Evolutionary conservation across 1,140 invertebrate species (phyloP).

Genomic region (Branchinecta lindahli): DNA sequence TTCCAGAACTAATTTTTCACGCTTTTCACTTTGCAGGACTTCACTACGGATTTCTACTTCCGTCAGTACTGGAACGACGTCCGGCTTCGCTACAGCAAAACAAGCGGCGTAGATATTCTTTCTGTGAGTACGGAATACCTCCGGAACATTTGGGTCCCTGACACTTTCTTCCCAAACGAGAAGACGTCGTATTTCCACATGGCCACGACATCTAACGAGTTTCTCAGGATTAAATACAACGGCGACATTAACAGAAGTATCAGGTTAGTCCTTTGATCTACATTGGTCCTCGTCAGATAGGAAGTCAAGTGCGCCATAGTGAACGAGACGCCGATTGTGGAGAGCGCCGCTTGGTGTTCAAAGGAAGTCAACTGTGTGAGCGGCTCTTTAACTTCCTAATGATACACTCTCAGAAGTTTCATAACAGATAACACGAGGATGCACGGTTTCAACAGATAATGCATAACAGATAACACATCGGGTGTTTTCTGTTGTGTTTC

Average conservation of each 20-base stretch:
- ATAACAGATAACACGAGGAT: too few relatives aligned
- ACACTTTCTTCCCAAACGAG: conserved; percentile 96
- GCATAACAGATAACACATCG: too few relatives aligned
- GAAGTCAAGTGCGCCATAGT: too few relatives aligned
- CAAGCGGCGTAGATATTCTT: conserved; percentile 68
- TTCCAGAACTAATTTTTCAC: background rate
- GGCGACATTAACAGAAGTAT: conserved; percentile 88
- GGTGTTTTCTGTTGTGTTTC: too few relatives aligned
- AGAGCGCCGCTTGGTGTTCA: too few relatives aligned
- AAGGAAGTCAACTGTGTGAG: too few relatives aligned
- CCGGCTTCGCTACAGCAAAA: conserved; percentile 71
- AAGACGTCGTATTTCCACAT: conserved; percentile 97
- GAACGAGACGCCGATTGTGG: too few relatives aligned
- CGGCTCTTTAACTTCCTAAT: too few relatives aligned
- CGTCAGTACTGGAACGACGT: conserved; percentile 96
- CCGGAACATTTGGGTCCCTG: conserved; percentile 94
- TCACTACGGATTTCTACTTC: conserved; percentile 97
- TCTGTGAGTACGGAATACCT: conserved; percentile 87
- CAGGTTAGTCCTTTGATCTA: conserved; percentile 47
- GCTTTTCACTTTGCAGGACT: conserved; percentile 52
- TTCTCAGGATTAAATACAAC: conserved; percentile 85
- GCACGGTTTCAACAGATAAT: too few relatives aligned
- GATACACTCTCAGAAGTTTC: too few relatives aligned
- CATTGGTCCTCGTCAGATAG: too few relatives aligned
- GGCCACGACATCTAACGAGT: conserved; percentile 91